These are phyloP conservation scores for Macroglossus sobrinus DNA, from an alignment of 2,113 vertebrate genomes.

Conservation along the genomic window DNA sequence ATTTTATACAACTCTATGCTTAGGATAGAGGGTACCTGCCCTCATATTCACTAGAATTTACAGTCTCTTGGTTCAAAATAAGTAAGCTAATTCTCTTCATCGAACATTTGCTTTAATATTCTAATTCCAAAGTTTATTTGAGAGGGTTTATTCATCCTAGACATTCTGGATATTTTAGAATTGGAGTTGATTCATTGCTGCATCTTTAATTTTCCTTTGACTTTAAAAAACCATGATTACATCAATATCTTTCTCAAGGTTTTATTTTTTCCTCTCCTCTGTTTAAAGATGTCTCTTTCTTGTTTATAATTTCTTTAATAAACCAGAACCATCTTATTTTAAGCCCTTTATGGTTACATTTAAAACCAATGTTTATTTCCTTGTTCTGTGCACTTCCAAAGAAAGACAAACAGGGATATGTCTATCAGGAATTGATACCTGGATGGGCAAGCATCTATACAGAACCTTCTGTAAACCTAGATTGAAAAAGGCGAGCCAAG, in stretches of 20 bases:
- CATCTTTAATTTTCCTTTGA: slow-evolving; percentile 13
- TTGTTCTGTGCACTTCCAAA: slow-evolving; percentile 24
- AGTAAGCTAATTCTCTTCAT: background rate
- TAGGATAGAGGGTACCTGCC: background rate
- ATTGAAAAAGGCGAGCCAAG: background rate
- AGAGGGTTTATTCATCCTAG: background rate
- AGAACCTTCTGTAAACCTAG: background rate
- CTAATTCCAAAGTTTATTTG: background rate
- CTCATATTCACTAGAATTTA: background rate
- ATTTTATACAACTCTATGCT: background rate
- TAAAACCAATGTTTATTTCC: slow-evolving; percentile 34
- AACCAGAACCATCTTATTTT: slow-evolving; percentile 36
- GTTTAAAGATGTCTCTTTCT: slow-evolving; percentile 2
- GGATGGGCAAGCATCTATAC: background rate
- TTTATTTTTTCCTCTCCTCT: background rate
- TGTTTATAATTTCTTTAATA: slow-evolving; percentile 19
- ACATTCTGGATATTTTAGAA: background rate
- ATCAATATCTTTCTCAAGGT: background rate
- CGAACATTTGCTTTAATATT: background rate
- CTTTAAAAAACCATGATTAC: background rate
- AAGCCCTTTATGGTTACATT: slow-evolving; percentile 5
- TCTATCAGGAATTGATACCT: background rate
- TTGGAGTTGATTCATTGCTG: background rate
- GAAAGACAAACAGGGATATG: background rate
- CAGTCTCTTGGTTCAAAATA: background rate